phyloP scores from a whole-genome alignment of 2,797 vertebrate genomes.

The Cuniculus paca region DNA sequence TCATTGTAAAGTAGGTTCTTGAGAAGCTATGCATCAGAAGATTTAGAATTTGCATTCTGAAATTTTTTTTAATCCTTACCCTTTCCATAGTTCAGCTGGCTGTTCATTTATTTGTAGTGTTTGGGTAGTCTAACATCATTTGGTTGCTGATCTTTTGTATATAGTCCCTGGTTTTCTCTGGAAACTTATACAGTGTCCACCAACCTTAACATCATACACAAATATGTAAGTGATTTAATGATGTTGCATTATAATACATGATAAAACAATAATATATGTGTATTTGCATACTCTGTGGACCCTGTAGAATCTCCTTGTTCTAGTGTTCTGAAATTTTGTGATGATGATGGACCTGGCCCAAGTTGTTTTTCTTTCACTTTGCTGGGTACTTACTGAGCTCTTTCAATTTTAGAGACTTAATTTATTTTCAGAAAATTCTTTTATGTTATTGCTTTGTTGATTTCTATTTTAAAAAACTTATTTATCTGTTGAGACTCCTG shows the following conservation, averaged over 20 bases:
- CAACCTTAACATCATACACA: not conserved
- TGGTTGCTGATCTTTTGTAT: constrained; percentile 43
- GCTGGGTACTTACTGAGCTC: not conserved
- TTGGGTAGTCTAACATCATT: not conserved
- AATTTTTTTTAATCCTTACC: not conserved
- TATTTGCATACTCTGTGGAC: not conserved
- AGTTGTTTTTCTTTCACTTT: not conserved
- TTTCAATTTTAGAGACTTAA: not conserved
- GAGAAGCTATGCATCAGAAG: not conserved
- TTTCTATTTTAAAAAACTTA: not conserved
- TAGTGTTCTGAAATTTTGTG: not conserved
- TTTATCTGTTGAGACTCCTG: not conserved
- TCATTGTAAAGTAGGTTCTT: not conserved
- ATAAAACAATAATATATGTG: not conserved
- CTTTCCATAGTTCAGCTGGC: not conserved
- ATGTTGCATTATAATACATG: not conserved
- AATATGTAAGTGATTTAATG: not conserved
- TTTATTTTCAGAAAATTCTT: constrained; percentile 16
- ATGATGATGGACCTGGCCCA: not conserved
- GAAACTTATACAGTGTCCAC: not conserved
- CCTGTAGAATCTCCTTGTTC: not conserved
- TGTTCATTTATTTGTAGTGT: not conserved
- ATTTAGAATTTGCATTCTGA: constrained; percentile 28
- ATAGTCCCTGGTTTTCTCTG: not conserved
- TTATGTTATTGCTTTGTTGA: not conserved